Evolutionary conservation across 2,113 vertebrate genomes (phyloP), one percentile per base, ranked within the genome.

Genomic region (Pituophis catenifer): DNA sequence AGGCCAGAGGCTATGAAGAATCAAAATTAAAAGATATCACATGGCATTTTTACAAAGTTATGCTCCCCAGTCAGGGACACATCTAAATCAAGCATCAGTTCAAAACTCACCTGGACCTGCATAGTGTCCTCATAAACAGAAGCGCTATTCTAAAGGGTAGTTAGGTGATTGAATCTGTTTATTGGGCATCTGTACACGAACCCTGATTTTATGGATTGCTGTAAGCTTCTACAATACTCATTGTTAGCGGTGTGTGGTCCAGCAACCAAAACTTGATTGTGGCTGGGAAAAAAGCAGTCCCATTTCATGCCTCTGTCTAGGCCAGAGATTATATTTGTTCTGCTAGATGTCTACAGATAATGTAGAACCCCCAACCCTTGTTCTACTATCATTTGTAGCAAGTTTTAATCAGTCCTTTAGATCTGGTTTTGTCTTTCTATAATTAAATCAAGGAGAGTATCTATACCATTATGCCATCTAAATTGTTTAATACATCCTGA

Each of bases 371-470:
- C 90, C 33, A 26, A 55, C 24, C 33, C 53, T 29, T 44, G 33
- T 17, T 15, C 3, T 38, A n/a, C 19, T 54, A 53, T 57, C 57
- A 88, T 59, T 90, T 90, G 52, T 59, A 52, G 75, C 81, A 92
- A 90, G 58, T 92, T 92, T 93, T 91, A 91, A 92, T 93, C 91
- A 94, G 93, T 92, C 91, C 86, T 89, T 26, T 93, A 93, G 91
- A 91, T 48, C 86, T 48, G 3, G 89, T 91, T 88, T 92, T 94
- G 93, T 86, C 44, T 89, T 92, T 81, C 89, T 48, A 59, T 93
- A 94, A 94, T 94, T 94, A 94, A 94, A 94, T 94, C 92, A 94
- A 94, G 86, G 54, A 92, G 59, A 92, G 48, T 89, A 86, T 75
- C 93, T 92, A 59, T 38, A 94, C 81, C 91, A 90, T 90, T 94